A percentile compares a stretch with the other conserved stretches of the same genome.
Evolutionary conservation across 2,797 vertebrate species (phyloP).

Genomic region (Perdix hodgsoniae): DNA sequence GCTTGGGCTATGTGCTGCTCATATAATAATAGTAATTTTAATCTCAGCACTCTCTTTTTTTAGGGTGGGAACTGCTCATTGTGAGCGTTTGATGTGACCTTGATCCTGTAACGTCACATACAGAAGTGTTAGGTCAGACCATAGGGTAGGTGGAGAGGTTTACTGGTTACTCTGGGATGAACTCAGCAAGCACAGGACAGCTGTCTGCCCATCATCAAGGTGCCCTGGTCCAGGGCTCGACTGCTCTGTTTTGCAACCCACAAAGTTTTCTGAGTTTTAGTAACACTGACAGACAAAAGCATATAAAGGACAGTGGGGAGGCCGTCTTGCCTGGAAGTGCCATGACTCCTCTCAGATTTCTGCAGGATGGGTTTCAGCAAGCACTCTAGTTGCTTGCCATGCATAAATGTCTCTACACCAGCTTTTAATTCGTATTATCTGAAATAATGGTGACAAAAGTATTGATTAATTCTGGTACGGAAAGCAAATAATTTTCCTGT

Average conservation of each 20-base stretch:
- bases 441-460: background rate
- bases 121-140: no score
- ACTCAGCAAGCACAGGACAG: background rate
- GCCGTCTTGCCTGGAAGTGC: background rate
- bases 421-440: background rate
- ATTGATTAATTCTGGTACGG: background rate
- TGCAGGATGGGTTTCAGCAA: background rate
- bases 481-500: background rate
- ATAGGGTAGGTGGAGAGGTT: no score
- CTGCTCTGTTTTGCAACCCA: accelerated
- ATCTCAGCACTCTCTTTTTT: no score
- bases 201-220: accelerated
- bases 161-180: no score
- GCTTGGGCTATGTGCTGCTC: no score
- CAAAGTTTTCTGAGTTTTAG: background rate
- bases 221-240: background rate
- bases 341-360: background rate
- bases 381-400: background rate
- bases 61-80: no score
- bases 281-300: background rate
- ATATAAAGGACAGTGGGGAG: background rate
- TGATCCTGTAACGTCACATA: no score
- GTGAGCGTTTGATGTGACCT: no score
- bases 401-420: background rate
- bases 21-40: no score